Evolutionary conservation across 1,140 invertebrate genomes (phyloP).

Genomic region (Ephestia elutella): DNA sequence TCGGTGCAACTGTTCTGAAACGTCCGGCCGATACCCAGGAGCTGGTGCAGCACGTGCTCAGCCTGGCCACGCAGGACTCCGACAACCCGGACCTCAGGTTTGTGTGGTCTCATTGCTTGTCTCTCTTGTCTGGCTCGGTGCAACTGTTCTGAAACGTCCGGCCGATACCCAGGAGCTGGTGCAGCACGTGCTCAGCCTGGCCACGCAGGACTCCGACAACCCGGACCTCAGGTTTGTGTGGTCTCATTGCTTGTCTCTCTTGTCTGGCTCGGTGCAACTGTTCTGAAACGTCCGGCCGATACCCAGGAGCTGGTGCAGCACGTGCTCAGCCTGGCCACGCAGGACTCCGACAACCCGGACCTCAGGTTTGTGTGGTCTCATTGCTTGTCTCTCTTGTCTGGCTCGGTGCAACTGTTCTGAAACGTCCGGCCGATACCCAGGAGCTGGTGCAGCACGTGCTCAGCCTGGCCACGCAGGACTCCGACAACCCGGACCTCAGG

Average conservation of each 20-base stretch:
- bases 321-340: conserved; percentile 93
- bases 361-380: conserved; percentile 71
- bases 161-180: conserved; percentile 99
- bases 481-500: conserved; percentile 98
- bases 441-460: conserved; percentile 97
- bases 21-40: conserved; percentile 98
- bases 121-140: no score
- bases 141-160: conserved; percentile 98
- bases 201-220: conserved; percentile 99
- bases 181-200: conserved; percentile 93
- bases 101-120: not conserved
- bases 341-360: conserved; percentile 99
- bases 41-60: conserved; percentile 95
- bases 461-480: conserved; percentile 96
- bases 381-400: not conserved
- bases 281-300: conserved; percentile 98
- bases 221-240: conserved; percentile 85
- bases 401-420: conserved; percentile 99
- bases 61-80: conserved; percentile 97
- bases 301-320: conserved; percentile 98
- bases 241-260: not conserved
- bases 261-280: conserved; percentile 97
- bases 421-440: conserved; percentile 98
- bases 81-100: conserved; percentile 96
- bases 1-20: conserved; percentile 99